Evolutionary conservation across 2,888 invertebrate genomes (phyloP), one percentile per base, ranked within the genome.

Genomic region (Ischnura elegans): DNA sequence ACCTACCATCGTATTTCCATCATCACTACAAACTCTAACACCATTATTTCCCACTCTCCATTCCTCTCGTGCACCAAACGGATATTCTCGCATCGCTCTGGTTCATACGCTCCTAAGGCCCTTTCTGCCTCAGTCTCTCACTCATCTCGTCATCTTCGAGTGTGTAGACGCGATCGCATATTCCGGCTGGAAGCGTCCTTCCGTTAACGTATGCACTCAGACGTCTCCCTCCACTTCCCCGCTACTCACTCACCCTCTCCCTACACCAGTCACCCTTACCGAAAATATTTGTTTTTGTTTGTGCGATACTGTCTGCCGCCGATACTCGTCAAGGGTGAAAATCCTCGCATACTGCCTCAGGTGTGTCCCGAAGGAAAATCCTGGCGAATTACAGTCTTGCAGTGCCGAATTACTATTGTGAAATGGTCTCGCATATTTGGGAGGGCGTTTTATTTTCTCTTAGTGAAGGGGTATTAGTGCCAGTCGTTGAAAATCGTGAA

Each of bases 91-190:
- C 76, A 8, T 25, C 76, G 76, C 76, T 36, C 36, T 36, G 36
- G 66, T 66, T 76, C 76, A 76, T n/a, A n/a, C n/a, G n/a, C 76
- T 76, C 76, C 51, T n/a, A n/a, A n/a, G n/a, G n/a, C n/a, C n/a
- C n/a, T 61, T 25, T 61, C 61, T 61, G 25, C 21, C 61, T 61
- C 61, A 47, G 8, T 10, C 61, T 25, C 61, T 61, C 61, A 61
- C 61, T 61, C 61, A 61, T 76, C 76, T 76, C 76, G 16, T 76
- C 76, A 76, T 76, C 76, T 76, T 76, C 36, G 36, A 29, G 76
- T 76, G 76, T 36, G 76, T 76, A 36, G 29, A 76, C 16, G 13
- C 76, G 36, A 29, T 36, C n/a, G 13, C 76, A 29, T 19, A 66
- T 21, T 29, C 16, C 36, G 29, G 29, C 36, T 36, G 25, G 36